Base-by-base conservation (phyloP, 2,888 invertebrate species). In the Sarcophaga variegata region DNA sequence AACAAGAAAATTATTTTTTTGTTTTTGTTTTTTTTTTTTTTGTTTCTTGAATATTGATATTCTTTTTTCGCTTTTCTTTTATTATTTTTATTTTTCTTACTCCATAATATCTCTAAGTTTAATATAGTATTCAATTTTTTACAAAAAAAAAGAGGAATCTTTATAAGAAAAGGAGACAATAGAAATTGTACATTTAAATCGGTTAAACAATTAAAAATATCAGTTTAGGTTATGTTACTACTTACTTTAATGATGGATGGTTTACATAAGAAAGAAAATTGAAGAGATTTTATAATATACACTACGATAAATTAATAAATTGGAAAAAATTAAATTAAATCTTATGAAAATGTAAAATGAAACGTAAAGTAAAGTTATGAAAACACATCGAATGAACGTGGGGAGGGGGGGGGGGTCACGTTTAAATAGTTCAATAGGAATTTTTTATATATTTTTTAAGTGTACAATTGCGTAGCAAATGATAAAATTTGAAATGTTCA, bases 101-200 rank as follows among this genome's bases (percentile, higher is more conserved):
- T 5, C 37, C 37, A 37, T 37, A 27, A 27, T 27, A 37, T 37
- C 1, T 70, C 45, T 79, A 70, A 70, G 11, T 27, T n/a, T 49
- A 63, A 14, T 71, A 63, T 25, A 54, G 14, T 79, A 10, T 37
- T 37, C 2, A 37, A 37, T 71, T 37, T 78, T 78, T 69, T 10
- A 66, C 10, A 75, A 47, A 77, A 59, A 66, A 59, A 17, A 59
- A 17, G n/a, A 6, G n/a, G 66, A 75, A 66, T 11, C 59, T 20
- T 60, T 5, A 45, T 22, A 67, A 62, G 70, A 25, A 47, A 49
- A 47, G 49, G 0, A 37, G 1, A 37, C 37, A 37, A 37, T 37
- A 78, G 60, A 62, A 78, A 78, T 69, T 66, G 60, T 78, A 69
- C 45, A 60, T 27, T 60, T 69, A 12, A 47, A 76, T 27, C 54